Evolutionary conservation across 2,888 invertebrate genomes (phyloP).

Genomic region (Pomacea canaliculata): DNA sequence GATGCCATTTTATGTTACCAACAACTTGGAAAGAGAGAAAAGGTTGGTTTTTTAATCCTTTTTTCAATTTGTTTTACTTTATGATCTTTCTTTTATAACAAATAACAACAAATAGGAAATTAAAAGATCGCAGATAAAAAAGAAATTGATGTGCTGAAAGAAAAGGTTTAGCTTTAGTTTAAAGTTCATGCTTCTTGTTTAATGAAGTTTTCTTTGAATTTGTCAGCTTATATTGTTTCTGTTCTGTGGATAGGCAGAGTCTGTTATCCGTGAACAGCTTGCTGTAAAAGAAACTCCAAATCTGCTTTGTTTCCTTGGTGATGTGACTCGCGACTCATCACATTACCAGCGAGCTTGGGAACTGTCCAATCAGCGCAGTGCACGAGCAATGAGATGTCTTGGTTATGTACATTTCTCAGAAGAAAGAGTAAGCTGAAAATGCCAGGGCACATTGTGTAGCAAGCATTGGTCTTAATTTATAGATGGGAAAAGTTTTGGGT

Average conservation of each 20-base stretch:
- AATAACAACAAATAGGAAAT: no score
- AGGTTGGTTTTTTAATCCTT: conserved; percentile 71
- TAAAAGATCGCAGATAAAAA: no score
- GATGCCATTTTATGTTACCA: conserved; percentile 93
- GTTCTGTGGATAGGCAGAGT: conserved; percentile 78
- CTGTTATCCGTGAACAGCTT: conserved; percentile 84
- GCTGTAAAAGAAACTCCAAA: conserved; percentile 84
- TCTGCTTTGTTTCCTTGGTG: conserved; percentile 92
- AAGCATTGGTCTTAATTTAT: no score
- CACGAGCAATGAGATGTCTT: conserved; percentile 89
- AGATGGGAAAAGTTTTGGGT: no score
- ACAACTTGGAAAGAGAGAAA: conserved; percentile 84
- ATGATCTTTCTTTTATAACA: no score
- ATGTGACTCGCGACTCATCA: conserved; percentile 82
- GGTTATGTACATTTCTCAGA: conserved; percentile 73
- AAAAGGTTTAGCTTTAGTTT: no score
- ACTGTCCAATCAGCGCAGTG: conserved; percentile 84
- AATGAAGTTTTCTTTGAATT: not conserved
- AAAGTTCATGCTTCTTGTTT: no score
- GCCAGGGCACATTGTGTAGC: no score
- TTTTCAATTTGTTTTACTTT: no score
- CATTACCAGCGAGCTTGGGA: conserved; percentile 94
- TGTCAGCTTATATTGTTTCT: not conserved
- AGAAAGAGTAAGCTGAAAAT: conserved; percentile 53
- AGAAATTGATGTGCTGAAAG: no score